These are phyloP conservation scores for Malurus melanocephalus DNA, from an alignment of 2,113 vertebrate genomes.

Conservation along the genomic window DNA sequence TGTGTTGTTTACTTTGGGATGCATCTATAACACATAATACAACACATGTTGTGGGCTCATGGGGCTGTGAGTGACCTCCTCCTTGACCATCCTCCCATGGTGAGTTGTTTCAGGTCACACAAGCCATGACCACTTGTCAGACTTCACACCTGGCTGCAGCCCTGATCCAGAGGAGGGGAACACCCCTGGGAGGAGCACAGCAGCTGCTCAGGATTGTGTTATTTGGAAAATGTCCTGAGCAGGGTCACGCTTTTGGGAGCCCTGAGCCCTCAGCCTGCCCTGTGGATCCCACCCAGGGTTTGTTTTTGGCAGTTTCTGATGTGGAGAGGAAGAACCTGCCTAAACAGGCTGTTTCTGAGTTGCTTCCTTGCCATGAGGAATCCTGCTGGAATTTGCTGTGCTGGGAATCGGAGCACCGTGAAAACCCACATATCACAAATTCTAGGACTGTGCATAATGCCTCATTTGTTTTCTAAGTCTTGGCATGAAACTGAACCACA, in stretches of 20 bases:
- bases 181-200: not conserved
- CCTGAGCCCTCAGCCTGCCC: not conserved
- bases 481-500: not conserved
- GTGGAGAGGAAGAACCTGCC: not conserved
- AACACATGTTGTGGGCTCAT: accelerated
- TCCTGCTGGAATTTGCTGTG: not conserved
- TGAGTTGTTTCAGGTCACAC: accelerated
- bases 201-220: conserved; percentile 23
- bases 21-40: accelerated
- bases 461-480: not conserved
- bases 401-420: not conserved
- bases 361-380: not conserved
- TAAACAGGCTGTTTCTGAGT: not conserved
- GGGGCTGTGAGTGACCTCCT: not conserved
- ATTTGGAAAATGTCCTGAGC: not conserved
- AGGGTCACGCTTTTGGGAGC: not conserved
- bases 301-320: not conserved
- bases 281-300: not conserved
- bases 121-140: not conserved
- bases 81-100: not conserved
- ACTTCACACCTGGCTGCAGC: not conserved
- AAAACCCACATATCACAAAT: not conserved
- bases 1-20: not conserved
- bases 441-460: accelerated
- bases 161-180: not conserved